Evolutionary conservation across 2,888 invertebrate species (phyloP), one percentile per base, ranked within the genome.

Genomic region (Tineola bisselliella): DNA sequence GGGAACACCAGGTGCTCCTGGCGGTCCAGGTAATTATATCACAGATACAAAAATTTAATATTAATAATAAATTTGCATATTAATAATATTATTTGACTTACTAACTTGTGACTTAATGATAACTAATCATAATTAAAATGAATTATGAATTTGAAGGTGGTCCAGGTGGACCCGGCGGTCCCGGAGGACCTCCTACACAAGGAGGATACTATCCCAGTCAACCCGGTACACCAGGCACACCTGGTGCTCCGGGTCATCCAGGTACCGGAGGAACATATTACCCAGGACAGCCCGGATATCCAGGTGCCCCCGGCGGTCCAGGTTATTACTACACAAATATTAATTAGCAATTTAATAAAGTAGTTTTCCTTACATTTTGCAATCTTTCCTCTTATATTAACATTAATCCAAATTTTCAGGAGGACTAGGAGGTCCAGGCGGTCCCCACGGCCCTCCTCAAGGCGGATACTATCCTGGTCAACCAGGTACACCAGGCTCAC

Each of bases 231-330:
- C 76, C 33, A 68, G 67, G 61, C 61, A 48, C 63, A 62, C 66
- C 69, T 54, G 72, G 69, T 60, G 65, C 65, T 19, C 77, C 76
- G 38, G 73, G 70, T 48, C 66, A 60, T 18, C 68, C 71, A 13
- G 68, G 64, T 10, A 56, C 56, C 2, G 8, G n/a, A 18, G 43
- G 31, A 13, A 33, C 77, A n/a, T 75, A 73, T 11, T 66, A 65
- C 48, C 75, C 78, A 60, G 73, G 72, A 11, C 68, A 68, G 54
- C 73, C 74, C 8, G 71, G 71, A 17, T 71, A 71, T 59, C 75
- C 76, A 31, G 72, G 72, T 18, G 58, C 59, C 5, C 62, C 62
- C 11, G 61, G 61, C 54, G 56, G 43, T n/a, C 56, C 56, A 25
- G 56, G 56, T 56, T 25, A 52, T 52, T 52, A n/a, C 10, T 13